These are phyloP conservation scores for Coenonympha glycerion DNA, from an alignment of 2,888 invertebrate species.

Conservation along the genomic window DNA sequence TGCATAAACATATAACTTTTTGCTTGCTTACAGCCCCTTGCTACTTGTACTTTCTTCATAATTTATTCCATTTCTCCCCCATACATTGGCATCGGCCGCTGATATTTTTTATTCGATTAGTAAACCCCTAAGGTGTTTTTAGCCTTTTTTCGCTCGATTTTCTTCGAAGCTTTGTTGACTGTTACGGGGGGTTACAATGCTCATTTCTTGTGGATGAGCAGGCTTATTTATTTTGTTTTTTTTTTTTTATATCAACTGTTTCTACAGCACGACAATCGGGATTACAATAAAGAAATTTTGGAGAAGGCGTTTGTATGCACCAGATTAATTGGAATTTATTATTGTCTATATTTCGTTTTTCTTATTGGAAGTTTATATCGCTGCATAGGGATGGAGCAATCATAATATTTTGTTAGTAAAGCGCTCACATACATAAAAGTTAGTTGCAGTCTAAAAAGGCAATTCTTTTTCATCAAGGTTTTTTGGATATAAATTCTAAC, in stretches of 20 bases:
- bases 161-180: conserved; percentile 76
- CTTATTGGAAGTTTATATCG: too few species aligned
- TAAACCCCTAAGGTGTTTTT: conserved; percentile 78
- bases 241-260: background rate
- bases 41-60: conserved; percentile 75
- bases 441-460: too few species aligned
- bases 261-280: background rate
- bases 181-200: conserved; percentile 70
- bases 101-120: conserved; percentile 79
- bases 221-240: conserved; percentile 60
- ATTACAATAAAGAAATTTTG: background rate
- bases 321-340: background rate
- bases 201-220: conserved; percentile 74
- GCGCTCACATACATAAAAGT: too few species aligned
- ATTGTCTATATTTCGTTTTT: background rate
- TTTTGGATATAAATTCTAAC: background rate
- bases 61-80: conserved; percentile 75
- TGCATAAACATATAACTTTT: conserved; percentile 50
- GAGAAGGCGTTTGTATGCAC: background rate
- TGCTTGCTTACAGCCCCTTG: conserved; percentile 67
- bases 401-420: too few species aligned
- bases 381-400: too few species aligned
- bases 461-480: background rate
- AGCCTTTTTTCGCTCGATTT: conserved; percentile 77
- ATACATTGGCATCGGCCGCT: conserved; percentile 75